A percentile compares a stretch with the other conserved stretches of the same genome.
Conservation (phyloP, 2,113 vertebrate species). For the Tragelaphus imberbis region DNA sequence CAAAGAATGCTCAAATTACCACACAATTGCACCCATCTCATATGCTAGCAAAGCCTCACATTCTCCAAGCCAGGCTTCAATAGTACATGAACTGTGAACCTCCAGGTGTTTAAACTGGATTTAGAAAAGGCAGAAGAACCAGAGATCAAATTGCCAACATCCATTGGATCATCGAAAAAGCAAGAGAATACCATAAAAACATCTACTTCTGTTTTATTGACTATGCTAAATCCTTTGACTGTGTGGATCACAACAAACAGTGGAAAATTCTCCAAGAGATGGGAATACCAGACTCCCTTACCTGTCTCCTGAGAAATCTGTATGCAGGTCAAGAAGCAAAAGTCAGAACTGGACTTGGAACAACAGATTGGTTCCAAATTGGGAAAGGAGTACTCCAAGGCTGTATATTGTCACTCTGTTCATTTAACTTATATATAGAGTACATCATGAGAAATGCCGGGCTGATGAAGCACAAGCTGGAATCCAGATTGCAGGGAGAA, state of each 20-base stretch:
- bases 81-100: neutral
- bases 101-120: neutral
- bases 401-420: neutral
- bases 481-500: neutral
- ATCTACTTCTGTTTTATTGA: neutral
- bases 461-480: neutral
- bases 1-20: neutral
- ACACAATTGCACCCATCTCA: neutral
- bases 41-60: neutral
- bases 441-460: neutral
- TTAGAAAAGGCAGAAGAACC: neutral
- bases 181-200: neutral
- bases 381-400: neutral
- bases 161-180: fast-evolving
- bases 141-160: neutral
- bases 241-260: neutral
- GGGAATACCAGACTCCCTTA: neutral
- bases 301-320: neutral
- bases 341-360: neutral
- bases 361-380: neutral
- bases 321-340: neutral
- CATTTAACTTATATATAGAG: neutral
- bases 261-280: neutral
- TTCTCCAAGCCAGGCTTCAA: neutral
- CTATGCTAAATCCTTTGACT: neutral